Percentiles rank a stretch among this genome's conserved stretches.
Conservation (phyloP, 1,140 invertebrate species). For the Trichonephila clavipes region DNA sequence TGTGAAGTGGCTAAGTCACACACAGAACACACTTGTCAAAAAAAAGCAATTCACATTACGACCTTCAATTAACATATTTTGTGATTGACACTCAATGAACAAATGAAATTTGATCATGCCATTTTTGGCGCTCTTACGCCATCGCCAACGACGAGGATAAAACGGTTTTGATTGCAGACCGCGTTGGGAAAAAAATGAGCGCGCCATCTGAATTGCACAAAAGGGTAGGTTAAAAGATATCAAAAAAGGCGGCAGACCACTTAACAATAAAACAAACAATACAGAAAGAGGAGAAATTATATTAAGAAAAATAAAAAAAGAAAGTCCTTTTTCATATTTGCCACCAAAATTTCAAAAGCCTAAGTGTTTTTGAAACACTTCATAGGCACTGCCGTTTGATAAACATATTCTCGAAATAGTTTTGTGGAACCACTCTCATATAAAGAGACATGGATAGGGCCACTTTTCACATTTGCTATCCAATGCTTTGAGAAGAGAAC, state of each 20-base stretch:
- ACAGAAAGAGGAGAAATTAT: slow-evolving; percentile 43
- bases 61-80: slow-evolving; percentile 45
- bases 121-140: background rate
- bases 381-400: slow-evolving; percentile 29
- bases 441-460: slow-evolving; percentile 29
- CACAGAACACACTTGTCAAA: background rate
- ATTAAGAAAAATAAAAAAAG: slow-evolving; percentile 47
- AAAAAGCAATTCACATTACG: background rate
- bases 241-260: slow-evolving; percentile 54
- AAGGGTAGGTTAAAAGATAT: slow-evolving; percentile 35
- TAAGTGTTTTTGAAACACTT: slow-evolving; percentile 73
- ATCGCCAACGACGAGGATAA: slow-evolving; percentile 1
- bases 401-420: slow-evolving; percentile 64
- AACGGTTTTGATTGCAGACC: background rate
- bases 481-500: background rate
- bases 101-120: background rate
- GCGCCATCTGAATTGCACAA: slow-evolving; percentile 32
- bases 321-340: slow-evolving; percentile 57
- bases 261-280: slow-evolving; percentile 60
- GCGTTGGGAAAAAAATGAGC: background rate
- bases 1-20: background rate
- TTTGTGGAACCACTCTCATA: slow-evolving; percentile 15
- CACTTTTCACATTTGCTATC: background rate
- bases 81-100: background rate
- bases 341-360: slow-evolving; percentile 67